Percentiles rank a stretch among this genome's conserved stretches.
These are phyloP conservation scores for Corydoras sp. DNA, from an alignment of 2,113 vertebrate species.

Conservation along the genomic window DNA sequence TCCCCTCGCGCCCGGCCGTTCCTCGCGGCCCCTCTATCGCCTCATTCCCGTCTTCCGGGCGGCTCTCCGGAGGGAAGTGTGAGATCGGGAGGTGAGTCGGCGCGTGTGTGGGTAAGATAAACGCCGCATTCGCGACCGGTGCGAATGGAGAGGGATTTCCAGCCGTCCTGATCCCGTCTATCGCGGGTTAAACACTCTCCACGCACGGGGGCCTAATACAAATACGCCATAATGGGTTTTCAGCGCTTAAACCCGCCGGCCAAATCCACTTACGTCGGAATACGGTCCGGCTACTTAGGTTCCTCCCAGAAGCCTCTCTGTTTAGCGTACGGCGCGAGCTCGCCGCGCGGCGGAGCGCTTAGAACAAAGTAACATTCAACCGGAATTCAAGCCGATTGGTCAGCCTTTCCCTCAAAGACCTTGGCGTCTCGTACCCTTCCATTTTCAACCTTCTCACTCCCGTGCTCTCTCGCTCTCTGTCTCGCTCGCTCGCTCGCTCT, in stretches of 20 bases:
- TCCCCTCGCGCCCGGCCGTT: conserved; percentile 59
- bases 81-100: conserved; percentile 54
- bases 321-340: no score
- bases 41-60: conserved; percentile 47
- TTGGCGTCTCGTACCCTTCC: conserved; percentile 16
- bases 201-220: conserved; percentile 15
- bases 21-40: conserved; percentile 64
- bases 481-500: conserved; percentile 33
- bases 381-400: conserved; percentile 9
- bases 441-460: conserved; percentile 38
- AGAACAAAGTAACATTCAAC: no score
- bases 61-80: conserved; percentile 72
- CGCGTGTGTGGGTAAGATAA: conserved; percentile 35
- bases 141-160: conserved; percentile 9
- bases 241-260: conserved; percentile 5
- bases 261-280: background rate
- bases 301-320: no score
- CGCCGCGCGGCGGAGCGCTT: no score
- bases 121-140: conserved; percentile 10
- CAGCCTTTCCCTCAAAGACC: conserved; percentile 28
- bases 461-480: conserved; percentile 24
- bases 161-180: conserved; percentile 11
- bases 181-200: conserved; percentile 16
- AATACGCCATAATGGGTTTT: conserved; percentile 17
- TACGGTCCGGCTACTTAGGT: background rate